Evolutionary conservation across 2,888 invertebrate genomes (phyloP).

Genomic region (Campoplex nolae): DNA sequence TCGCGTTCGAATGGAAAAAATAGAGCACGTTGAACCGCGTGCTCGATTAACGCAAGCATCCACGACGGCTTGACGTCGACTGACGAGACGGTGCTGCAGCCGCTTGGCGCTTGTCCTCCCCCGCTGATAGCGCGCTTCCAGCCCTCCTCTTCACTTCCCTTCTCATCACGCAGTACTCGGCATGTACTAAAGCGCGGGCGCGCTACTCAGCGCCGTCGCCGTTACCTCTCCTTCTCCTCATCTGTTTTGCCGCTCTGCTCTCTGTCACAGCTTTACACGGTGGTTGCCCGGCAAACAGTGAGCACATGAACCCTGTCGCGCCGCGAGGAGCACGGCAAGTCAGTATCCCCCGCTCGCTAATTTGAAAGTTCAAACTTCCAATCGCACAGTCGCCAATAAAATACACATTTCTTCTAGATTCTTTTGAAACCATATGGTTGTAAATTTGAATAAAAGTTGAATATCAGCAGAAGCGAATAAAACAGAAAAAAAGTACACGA

Average conservation of each 20-base stretch:
- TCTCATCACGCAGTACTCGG: conserved; percentile 23
- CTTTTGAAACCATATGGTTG: too few relatives aligned
- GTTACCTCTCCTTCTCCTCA: not conserved
- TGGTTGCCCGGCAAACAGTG: not conserved
- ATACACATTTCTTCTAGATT: not conserved
- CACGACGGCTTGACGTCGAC: conserved; percentile 84
- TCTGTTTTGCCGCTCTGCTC: not conserved
- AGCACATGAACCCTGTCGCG: not conserved
- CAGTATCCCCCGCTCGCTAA: not conserved
- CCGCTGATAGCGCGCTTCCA: conserved; percentile 65
- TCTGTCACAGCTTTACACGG: conserved; percentile 20
- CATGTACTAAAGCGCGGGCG: conserved; percentile 55
- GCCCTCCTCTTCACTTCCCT: conserved; percentile 47
- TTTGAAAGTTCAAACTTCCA: not conserved
- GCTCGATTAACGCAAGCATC: conserved; percentile 78
- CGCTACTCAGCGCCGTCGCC: conserved; percentile 55
- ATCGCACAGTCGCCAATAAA: not conserved
- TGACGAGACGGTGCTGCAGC: conserved; percentile 76
- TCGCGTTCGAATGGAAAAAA: conserved; percentile 23
- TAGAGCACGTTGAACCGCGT: conserved; percentile 54
- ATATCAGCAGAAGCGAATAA: too few relatives aligned
- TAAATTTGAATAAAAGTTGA: too few relatives aligned
- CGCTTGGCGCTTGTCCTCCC: conserved; percentile 80
- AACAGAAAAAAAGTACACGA: too few relatives aligned
- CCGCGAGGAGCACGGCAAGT: not conserved